Evolutionary conservation across 2,797 vertebrate species (phyloP).

Genomic region (Anguilla pacifica): DNA sequence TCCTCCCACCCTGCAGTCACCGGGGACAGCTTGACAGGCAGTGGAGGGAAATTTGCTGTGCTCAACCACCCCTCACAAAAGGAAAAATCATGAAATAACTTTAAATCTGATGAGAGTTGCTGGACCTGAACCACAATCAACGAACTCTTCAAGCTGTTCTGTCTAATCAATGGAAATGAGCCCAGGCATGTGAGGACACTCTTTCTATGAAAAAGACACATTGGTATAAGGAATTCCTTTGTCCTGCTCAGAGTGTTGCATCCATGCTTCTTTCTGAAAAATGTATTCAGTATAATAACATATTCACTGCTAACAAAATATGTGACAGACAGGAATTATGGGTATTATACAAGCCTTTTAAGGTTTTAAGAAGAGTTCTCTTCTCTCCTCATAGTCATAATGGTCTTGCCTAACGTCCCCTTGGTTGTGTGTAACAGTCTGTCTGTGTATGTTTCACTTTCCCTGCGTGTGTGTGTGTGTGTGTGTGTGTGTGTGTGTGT

Average conservation of each 20-base stretch:
- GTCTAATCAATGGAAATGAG: conserved; percentile 10
- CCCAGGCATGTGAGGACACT: not conserved
- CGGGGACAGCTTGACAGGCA: not conserved
- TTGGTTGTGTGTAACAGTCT: not conserved
- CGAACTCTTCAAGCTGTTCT: not conserved
- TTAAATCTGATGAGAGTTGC: not conserved
- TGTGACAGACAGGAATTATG: not conserved
- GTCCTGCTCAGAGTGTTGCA: not conserved
- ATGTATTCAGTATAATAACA: not conserved
- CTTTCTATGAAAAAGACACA: not conserved
- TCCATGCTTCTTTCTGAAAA: not conserved
- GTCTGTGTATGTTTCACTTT: not conserved
- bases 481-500: conserved; percentile 6
- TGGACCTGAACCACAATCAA: conserved; percentile 3
- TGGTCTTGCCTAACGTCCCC: not conserved
- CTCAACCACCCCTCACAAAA: not conserved
- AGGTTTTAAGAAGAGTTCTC: not conserved
- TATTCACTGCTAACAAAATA: not conserved
- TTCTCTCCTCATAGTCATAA: not conserved
- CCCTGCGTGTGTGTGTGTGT: not conserved
- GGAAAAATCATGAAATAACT: not conserved
- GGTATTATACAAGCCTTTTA: not conserved
- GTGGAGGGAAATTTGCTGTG: not conserved
- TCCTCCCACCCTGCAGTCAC: not conserved
- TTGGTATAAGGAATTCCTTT: not conserved